Base-by-base conservation (phyloP, 92 coral and sea anemone genomes). In the Phenganax stokvisi region DNA sequence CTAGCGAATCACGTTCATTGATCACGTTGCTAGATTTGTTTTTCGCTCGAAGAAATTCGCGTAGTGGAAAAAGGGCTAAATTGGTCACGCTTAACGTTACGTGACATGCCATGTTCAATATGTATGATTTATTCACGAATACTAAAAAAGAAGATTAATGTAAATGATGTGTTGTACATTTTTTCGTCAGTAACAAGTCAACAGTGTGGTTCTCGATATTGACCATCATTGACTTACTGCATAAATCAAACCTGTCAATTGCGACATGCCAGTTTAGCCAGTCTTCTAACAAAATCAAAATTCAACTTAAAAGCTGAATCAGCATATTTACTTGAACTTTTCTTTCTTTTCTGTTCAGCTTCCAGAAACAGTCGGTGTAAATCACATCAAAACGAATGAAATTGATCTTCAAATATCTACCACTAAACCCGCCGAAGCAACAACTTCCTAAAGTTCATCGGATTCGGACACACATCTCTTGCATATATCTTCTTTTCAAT, bases 261-360 rank as follows among this genome's bases (percentile, higher is more conserved):
- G 47, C 2, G 47, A 37, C 47, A 37, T 37, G 2, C 47, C 47
- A 37, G 47, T 37, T 37, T 37, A 37, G 47, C 47, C 47, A 37
- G 47, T 37, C 47, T 5, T 37, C 47, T 37, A 37, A 37, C 47
- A 37, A 37, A 20, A 37, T 37, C 47, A 37, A 37, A 1, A 37
- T 37, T 1, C 5, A 1, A 5, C 47, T 37, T 37, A 37, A 37
- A 37, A 37, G 47, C 47, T 37, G 47, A 37, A 37, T 37, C 47
- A 37, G 47, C 3, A 1, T 37, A 5, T 37, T 2, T n/a, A 11
- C 15, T 12, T 17, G 9, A 15, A 10, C 12, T 54, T 54, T 76
- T 59, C 15, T 30, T 76, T 30, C 60, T 59, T 76, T 76, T 59
- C 81, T 76, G 81, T 12, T 51, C 81, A 76, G 81, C 64, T 57